phyloP scores from a whole-genome alignment of 2,888 invertebrate genomes.

The Microctonus hyperodae region DNA sequence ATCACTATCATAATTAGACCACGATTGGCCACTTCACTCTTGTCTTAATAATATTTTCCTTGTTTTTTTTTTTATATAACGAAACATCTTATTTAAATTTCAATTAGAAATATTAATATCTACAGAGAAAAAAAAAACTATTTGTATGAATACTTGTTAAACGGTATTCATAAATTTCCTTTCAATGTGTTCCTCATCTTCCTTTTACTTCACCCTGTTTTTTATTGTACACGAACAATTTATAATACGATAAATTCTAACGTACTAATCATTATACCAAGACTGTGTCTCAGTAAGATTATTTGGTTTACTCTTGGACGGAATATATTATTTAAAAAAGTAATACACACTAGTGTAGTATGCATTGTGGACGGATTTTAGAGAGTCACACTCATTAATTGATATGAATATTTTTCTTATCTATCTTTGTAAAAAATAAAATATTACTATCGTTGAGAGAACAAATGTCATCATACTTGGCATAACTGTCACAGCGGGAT shows the following conservation, averaged over 20 bases:
- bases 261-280: conserved; percentile 13
- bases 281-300: conserved; percentile 19
- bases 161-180: neutral
- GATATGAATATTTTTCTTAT: conserved; percentile 8
- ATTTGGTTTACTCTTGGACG: conserved; percentile 21
- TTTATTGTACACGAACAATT: neutral
- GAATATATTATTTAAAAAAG: neutral
- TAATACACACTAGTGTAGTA: neutral
- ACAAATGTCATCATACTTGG: conserved; percentile 29
- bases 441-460: neutral
- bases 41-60: neutral
- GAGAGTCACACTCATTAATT: neutral
- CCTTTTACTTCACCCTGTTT: too few species aligned
- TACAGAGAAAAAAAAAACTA: conserved; percentile 8
- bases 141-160: conserved; percentile 2
- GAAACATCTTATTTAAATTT: neutral
- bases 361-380: conserved; percentile 9
- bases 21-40: neutral
- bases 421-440: conserved; percentile 29
- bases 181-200: neutral
- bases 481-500: conserved; percentile 64
- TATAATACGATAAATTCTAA: neutral
- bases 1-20: neutral
- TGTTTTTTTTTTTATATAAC: neutral
- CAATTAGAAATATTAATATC: neutral